A percentile compares a stretch with the other conserved stretches of the same genome.
Evolutionary conservation across 2,888 invertebrate genomes (phyloP).

Genomic region (Parapristionchus giblindavisi): DNA sequence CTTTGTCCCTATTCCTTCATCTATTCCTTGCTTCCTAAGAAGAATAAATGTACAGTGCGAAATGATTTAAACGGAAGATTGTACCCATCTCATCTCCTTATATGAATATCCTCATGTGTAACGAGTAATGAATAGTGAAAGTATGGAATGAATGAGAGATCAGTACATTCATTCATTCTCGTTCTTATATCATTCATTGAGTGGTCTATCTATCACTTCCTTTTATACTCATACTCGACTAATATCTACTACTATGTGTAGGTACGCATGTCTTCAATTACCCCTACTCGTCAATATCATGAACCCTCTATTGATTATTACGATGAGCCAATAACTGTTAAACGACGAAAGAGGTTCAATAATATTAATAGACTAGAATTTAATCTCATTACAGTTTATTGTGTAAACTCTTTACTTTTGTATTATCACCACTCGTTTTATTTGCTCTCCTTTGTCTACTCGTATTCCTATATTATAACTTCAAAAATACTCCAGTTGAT

Average conservation of each 20-base stretch:
- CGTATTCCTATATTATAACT: slow-evolving; percentile 22
- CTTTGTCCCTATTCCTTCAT: too few species aligned
- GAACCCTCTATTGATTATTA: background rate
- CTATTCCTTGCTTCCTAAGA: too few species aligned
- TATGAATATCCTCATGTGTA: too few species aligned
- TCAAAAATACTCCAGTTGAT: slow-evolving; percentile 13
- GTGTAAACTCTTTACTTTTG: slow-evolving; percentile 5
- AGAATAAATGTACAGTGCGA: too few species aligned
- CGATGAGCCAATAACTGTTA: background rate
- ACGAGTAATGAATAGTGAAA: slow-evolving; percentile 16
- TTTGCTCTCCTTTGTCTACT: slow-evolving; percentile 11
- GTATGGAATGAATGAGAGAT: background rate
- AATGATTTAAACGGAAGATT: too few species aligned
- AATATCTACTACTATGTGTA: slow-evolving; percentile 7
- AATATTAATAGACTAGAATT: background rate
- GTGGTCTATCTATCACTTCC: slow-evolving; percentile 29
- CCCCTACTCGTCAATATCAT: slow-evolving; percentile 16
- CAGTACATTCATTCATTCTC: slow-evolving; percentile 27
- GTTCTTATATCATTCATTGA: slow-evolving; percentile 20
- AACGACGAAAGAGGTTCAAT: background rate
- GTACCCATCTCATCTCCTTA: too few species aligned
- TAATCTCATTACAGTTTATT: background rate
- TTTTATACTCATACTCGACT: slow-evolving; percentile 1
- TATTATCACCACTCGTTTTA: slow-evolving; percentile 6
- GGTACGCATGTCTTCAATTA: slow-evolving; percentile 6